Base-by-base conservation (phyloP, 1,140 invertebrate species). In the Chironomus tepperi region DNA sequence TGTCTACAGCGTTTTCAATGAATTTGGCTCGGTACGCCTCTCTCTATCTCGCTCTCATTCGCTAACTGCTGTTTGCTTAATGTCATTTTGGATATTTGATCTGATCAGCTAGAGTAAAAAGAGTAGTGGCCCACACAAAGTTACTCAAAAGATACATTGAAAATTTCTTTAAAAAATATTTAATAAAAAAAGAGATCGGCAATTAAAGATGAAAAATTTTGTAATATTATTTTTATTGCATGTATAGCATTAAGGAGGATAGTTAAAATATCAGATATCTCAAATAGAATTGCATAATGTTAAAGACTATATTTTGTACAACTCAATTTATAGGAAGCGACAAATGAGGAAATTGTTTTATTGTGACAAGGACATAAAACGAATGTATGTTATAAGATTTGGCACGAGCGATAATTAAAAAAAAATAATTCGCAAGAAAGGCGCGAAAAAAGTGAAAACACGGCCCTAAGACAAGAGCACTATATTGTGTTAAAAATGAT, bases 351-450 rank as follows among this genome's bases (percentile, higher is more conserved):
- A 57, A 57, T 57, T 57, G 47, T 57, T 5, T 57, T 57, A n/a
- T 57, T 57, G 47, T 57, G 47, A 57, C 47, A 57, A 57, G 47
- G 47, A 57, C 47, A 57, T 57, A n/a, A 57, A 57, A 57, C 15
- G 47, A 34, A 34, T 34, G 24, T 34, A 34, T 57, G 47, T 57
- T 57, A 57, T 57, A 15, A 57, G 47, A 57, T 57, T 57, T 57
- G 47, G 47, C 47, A 57, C 47, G 47, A 15, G 47, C 47, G 47
- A 57, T 57, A 57, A 57, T 57, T 57, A 57, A 57, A 57, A 57
- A n/a, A 57, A 57, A 57, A 57, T 57, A 57, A 57, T 57, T 57
- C 47, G 47, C 47, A n/a, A 57, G 47, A 57, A 57, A 34, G 24
- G 24, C 24, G 24, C 24, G 24, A 34, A 34, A 34, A 57, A 57